These are phyloP conservation scores for Ceratina australensis DNA, from an alignment of 1,140 invertebrate species.

Conservation along the genomic window DNA sequence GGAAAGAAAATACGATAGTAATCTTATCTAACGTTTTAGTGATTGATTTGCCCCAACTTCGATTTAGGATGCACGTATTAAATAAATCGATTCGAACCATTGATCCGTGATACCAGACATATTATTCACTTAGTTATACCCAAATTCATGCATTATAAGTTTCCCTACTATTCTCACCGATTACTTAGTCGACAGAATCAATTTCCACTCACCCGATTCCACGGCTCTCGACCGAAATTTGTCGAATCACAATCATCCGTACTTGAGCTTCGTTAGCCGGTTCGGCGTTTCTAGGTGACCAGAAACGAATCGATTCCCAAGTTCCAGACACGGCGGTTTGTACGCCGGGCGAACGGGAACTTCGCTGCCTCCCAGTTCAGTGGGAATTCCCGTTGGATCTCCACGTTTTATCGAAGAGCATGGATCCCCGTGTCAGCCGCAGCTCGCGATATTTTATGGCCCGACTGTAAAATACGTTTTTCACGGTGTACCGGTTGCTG, in stretches of 20 bases:
- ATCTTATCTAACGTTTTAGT: too few species aligned
- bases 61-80: too few species aligned
- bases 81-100: too few species aligned
- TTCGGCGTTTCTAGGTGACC: constrained; percentile 27
- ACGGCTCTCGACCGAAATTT: neutral
- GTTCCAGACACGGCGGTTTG: constrained; percentile 15
- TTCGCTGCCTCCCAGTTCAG: neutral
- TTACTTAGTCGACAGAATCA: neutral
- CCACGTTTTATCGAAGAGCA: constrained; percentile 25
- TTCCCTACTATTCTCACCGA: neutral
- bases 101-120: too few species aligned
- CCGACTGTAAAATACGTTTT: neutral
- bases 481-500: neutral
- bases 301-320: constrained; percentile 13
- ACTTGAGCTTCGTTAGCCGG: neutral
- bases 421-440: neutral
- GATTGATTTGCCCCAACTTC: too few species aligned
- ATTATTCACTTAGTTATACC: neutral
- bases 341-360: constrained; percentile 23
- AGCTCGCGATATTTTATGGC: constrained; percentile 13
- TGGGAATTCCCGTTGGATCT: neutral
- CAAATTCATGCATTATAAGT: neutral
- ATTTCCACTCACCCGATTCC: neutral
- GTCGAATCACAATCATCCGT: neutral
- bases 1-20: too few species aligned